Evolutionary conservation across 2,888 invertebrate genomes (phyloP).

Genomic region (Neocrepidodera transversa): DNA sequence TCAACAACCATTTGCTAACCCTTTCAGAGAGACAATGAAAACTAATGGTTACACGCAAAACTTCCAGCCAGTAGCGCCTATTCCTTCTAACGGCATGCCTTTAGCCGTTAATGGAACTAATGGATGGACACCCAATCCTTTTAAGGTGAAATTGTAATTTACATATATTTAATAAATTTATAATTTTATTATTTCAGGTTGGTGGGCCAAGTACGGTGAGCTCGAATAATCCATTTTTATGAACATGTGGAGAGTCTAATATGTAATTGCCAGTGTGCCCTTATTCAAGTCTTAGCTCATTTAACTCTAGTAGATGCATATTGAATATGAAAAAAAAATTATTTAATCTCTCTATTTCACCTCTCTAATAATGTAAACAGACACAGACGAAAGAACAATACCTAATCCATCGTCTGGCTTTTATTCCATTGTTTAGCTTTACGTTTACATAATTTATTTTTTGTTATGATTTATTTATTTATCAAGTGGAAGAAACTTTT

Average conservation of each 20-base stretch:
- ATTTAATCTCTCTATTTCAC: conserved; percentile 43
- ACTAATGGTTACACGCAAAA: conserved; percentile 49
- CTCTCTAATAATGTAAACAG: conserved; percentile 36
- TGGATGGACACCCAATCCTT: conserved; percentile 56
- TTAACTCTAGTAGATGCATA: conserved; percentile 38
- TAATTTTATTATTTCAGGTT: conserved; percentile 57
- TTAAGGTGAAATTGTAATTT: conserved; percentile 54
- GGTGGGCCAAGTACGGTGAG: conserved; percentile 57
- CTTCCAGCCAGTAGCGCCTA: conserved; percentile 47
- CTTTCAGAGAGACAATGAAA: conserved; percentile 50
- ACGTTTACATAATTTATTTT: conserved; percentile 43
- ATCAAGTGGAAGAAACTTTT: conserved; percentile 37
- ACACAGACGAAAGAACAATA: conserved; percentile 15
- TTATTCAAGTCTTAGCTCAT: conserved; percentile 37
- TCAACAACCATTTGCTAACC: conserved; percentile 49
- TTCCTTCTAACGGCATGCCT: conserved; percentile 44
- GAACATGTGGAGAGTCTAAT: conserved; percentile 47
- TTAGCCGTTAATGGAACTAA: conserved; percentile 35
- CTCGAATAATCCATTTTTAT: conserved; percentile 69
- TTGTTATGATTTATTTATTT: conserved; percentile 45
- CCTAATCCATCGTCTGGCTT: neutral
- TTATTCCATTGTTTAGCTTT: conserved; percentile 27
- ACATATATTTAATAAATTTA: no score
- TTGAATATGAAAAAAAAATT: conserved; percentile 31
- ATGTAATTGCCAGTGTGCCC: conserved; percentile 38